Conservation (phyloP, 2,888 invertebrate genomes). For the Sphecodes monilicornis region DNA sequence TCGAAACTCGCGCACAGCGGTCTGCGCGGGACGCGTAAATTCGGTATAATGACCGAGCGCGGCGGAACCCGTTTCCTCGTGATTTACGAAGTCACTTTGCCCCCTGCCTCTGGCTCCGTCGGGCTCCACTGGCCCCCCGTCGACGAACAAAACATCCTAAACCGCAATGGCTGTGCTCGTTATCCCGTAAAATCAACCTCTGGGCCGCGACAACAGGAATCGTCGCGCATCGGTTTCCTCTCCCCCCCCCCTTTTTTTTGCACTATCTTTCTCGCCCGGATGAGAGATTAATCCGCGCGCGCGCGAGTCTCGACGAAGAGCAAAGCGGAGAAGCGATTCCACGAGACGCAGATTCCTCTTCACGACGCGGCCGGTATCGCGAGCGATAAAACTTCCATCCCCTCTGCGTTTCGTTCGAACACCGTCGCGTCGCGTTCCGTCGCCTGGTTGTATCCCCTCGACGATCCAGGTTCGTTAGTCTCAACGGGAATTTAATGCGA, state of each 20-base stretch:
- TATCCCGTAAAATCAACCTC: slow-evolving; percentile 64
- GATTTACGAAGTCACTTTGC: slow-evolving; percentile 77
- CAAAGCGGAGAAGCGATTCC: no score
- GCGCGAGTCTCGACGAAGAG: background rate
- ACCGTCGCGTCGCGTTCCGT: background rate
- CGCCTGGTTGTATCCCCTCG: background rate
- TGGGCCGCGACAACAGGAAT: slow-evolving; percentile 39
- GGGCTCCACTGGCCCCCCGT: background rate
- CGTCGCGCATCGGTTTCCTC: slow-evolving; percentile 8
- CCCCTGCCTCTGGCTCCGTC: slow-evolving; percentile 15
- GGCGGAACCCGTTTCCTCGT: slow-evolving; percentile 69
- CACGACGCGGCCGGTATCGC: background rate
- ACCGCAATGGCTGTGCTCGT: slow-evolving; percentile 68
- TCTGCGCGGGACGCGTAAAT: slow-evolving; percentile 66
- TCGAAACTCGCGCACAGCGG: slow-evolving; percentile 17
- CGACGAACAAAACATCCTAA: slow-evolving; percentile 73
- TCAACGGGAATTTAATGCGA: background rate
- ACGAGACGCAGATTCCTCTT: background rate
- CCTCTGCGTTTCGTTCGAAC: background rate
- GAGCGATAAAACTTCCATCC: background rate
- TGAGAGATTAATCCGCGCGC: slow-evolving; percentile 1
- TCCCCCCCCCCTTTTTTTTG: no score
- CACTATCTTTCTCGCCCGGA: background rate
- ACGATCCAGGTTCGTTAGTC: slow-evolving; percentile 18
- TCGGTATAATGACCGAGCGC: slow-evolving; percentile 66